Evolutionary conservation across 1,140 invertebrate genomes (phyloP).

Genomic region (Heterodera schachtii): DNA sequence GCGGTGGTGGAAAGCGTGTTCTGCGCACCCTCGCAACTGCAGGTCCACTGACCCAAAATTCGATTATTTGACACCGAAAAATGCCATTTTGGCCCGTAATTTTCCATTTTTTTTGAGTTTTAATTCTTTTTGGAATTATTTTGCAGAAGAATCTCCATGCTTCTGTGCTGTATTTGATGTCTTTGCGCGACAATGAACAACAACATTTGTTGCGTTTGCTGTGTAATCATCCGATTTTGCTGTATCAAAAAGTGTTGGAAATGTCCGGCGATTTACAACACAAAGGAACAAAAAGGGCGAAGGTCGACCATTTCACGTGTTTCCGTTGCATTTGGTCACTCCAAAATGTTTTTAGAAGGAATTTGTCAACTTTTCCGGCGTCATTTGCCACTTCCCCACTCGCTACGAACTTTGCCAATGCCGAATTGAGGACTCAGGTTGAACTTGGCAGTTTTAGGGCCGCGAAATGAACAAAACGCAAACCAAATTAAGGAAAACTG

Average conservation of each 20-base stretch:
- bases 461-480: not conserved
- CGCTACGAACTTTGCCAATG: not conserved
- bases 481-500: not conserved
- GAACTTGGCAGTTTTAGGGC: not conserved
- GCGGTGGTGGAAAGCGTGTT: not conserved
- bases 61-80: not conserved
- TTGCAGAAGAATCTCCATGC: not conserved
- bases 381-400: not conserved
- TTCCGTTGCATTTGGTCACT: not conserved
- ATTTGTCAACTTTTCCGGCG: constrained; percentile 4
- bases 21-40: not conserved
- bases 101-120: too few relatives aligned
- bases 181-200: not conserved
- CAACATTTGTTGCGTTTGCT: not conserved
- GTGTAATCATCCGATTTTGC: constrained; percentile 13
- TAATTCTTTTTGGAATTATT: not conserved
- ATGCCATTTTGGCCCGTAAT: not conserved
- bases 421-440: not conserved
- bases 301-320: not conserved
- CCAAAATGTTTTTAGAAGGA: not conserved
- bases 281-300: not conserved
- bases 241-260: not conserved
- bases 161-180: not conserved
- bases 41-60: not conserved
- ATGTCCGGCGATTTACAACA: not conserved